Conservation (phyloP, 92 coral and sea anemone species). For the Parazoanthus swiftii region DNA sequence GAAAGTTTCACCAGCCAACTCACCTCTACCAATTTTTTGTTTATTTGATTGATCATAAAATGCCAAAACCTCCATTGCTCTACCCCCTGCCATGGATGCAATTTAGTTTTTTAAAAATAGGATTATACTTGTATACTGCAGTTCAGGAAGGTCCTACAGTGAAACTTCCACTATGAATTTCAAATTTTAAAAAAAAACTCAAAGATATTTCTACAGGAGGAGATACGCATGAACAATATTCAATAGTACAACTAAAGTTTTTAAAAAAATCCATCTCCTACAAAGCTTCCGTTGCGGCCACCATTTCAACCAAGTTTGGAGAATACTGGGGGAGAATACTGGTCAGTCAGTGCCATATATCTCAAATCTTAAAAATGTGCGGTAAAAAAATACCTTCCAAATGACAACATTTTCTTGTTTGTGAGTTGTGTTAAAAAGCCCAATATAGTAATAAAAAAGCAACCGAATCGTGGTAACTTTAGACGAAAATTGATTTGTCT, state of each 20-base stretch:
- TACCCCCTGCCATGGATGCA: neutral
- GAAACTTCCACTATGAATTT: neutral
- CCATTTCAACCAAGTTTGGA: neutral
- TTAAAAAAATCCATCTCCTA: neutral
- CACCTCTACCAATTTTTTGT: no score
- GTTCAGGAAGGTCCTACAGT: neutral
- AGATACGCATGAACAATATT: conserved; percentile 13
- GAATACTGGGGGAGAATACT: no score
- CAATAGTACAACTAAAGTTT: neutral
- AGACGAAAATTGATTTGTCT: no score
- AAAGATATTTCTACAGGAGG: neutral
- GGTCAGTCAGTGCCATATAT: neutral
- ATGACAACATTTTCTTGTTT: neutral
- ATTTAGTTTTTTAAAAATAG: neutral
- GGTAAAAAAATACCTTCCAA: neutral
- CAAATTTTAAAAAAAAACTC: neutral
- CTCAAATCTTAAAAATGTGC: neutral
- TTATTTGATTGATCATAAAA: no score
- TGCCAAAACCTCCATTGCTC: neutral
- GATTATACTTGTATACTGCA: neutral
- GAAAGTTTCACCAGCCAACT: no score
- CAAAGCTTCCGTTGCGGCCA: neutral
- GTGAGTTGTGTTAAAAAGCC: no score
- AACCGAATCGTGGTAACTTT: no score
- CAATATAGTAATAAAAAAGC: no score